Evolutionary conservation across 2,797 vertebrate species (phyloP).

Genomic region (Mionectes olivaceus): DNA sequence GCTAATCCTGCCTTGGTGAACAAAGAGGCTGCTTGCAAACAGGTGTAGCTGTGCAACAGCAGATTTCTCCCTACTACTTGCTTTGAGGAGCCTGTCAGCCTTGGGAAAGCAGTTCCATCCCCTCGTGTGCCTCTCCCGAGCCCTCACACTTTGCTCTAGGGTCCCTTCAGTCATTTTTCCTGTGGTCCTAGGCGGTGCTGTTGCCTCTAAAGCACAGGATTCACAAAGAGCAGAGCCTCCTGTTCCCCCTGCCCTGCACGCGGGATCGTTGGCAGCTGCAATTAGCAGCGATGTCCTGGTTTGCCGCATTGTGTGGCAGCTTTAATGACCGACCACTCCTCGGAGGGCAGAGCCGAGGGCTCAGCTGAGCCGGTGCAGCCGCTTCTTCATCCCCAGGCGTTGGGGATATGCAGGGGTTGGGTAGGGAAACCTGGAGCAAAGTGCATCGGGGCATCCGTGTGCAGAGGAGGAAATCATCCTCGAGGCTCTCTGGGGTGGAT

Average conservation of each 20-base stretch:
- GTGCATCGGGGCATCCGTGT: accelerated
- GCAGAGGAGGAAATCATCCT: not conserved
- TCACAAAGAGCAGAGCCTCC: not conserved
- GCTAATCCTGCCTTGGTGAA: slow-evolving; percentile 8
- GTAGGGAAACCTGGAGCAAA: not conserved
- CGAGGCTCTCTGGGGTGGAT: accelerated
- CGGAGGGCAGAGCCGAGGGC: not conserved
- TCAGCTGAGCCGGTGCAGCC: accelerated
- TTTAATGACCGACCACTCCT: not conserved
- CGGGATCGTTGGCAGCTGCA: not conserved
- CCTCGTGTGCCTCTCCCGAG: not conserved
- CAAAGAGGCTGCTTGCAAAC: slow-evolving; percentile 43
- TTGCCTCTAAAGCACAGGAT: not conserved
- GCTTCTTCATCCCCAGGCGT: not conserved
- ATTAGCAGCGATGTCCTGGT: not conserved
- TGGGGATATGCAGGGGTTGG: accelerated
- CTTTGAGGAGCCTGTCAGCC: slow-evolving; percentile 10
- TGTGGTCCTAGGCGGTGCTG: not conserved
- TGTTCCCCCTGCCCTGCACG: not conserved
- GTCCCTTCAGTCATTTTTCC: slow-evolving; percentile 40
- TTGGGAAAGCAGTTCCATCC: slow-evolving; percentile 24
- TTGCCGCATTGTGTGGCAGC: not conserved
- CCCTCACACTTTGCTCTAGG: not conserved
- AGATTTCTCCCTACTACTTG: not conserved
- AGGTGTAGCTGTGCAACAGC: slow-evolving; percentile 35